Evolutionary conservation across 1,140 invertebrate genomes (phyloP), one percentile per base, ranked within the genome.

Genomic region (Muscidifurax raptorellus): DNA sequence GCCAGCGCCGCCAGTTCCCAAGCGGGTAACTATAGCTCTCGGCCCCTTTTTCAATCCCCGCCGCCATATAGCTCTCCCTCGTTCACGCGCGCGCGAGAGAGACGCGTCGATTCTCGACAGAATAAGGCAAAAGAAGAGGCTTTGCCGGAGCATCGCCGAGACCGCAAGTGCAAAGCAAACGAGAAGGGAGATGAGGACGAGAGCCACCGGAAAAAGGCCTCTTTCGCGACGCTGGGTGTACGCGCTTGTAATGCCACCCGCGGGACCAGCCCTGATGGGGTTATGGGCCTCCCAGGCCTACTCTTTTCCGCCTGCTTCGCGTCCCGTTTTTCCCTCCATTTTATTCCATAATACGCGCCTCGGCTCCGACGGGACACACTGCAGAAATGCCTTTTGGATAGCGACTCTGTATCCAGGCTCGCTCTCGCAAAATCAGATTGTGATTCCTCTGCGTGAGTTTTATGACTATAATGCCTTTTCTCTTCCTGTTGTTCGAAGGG

Each of bases 261-360:
- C 88, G 92, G 90, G 92, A 93, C 87, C 18, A 40, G 87, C 89
- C 87, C 90, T 93, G 92, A 93, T 93, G 92, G 91, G 92, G 92
- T 93, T 93, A 93, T 92, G 90, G 89, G 92, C 91, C 92, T 93
- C 92, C 83, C 88, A 92, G 92, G 92, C 91, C 91, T 93, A 92
- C 91, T 93, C 91, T 91, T 89, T 90, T 92, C 88, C 87, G 84
- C 87, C 89, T 88, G 88, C 87, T 91, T 91, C 89, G 90, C 89
- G 86, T 90, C 89, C 90, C 88, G 89, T 85, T 89, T 92, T 91
- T 92, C 91, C 89, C 90, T 92, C 87, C 90, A 93, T 93, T 93
- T 90, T 91, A 93, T 92, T 92, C 91, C 88, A 92, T 93, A 93
- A 93, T 93, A 91, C 88, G 82, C 77, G 88, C 67, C 18, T 28